These are phyloP conservation scores for Tribolium freemani DNA, from an alignment of 2,888 invertebrate species.

Conservation along the genomic window DNA sequence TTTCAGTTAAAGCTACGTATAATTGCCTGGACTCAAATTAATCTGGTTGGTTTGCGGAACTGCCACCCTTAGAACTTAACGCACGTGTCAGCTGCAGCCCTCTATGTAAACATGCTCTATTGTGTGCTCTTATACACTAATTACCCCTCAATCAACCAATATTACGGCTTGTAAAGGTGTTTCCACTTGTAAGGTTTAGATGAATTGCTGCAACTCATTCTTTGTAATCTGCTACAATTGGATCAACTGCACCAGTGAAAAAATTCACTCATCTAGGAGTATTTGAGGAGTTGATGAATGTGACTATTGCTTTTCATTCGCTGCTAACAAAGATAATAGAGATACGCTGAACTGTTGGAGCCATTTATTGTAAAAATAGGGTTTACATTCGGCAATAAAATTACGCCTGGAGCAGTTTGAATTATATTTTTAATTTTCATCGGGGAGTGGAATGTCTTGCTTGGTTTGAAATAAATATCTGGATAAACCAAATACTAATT, in stretches of 20 bases:
- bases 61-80: constrained; percentile 47
- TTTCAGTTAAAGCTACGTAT: constrained; percentile 22
- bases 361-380: too few relatives aligned
- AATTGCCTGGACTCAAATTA: constrained; percentile 43
- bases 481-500: constrained; percentile 9
- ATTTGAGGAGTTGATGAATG: too few relatives aligned
- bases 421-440: not conserved
- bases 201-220: not conserved
- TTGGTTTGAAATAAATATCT: not conserved
- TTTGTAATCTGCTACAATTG: not conserved
- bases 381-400: too few relatives aligned
- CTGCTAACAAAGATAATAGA: too few relatives aligned
- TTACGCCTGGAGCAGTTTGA: too few relatives aligned
- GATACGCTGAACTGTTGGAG: too few relatives aligned
- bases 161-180: constrained; percentile 33
- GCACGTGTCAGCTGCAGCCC: constrained; percentile 52
- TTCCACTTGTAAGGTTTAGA: constrained; percentile 27
- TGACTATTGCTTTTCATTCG: too few relatives aligned
- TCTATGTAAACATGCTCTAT: constrained; percentile 50
- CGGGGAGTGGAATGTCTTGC: not conserved
- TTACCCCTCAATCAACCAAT: constrained; percentile 50
- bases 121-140: constrained; percentile 49
- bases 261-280: too few relatives aligned
- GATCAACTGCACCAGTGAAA: too few relatives aligned
- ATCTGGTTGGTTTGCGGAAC: constrained; percentile 38